Evolutionary conservation across 2,888 invertebrate genomes (phyloP).

Genomic region (Erebia palarica): DNA sequence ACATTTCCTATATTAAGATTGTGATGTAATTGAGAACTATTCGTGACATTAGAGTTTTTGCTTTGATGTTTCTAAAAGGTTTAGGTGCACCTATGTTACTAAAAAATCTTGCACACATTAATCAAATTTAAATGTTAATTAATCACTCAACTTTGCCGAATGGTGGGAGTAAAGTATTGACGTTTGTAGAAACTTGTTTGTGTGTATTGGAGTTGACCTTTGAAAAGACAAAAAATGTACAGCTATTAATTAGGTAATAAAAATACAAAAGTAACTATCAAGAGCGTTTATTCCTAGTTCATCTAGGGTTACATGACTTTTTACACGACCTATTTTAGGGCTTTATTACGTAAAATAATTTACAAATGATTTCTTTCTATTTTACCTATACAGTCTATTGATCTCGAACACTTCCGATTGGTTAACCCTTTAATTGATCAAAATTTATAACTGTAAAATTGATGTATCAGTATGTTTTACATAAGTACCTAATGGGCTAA

Average conservation of each 20-base stretch:
- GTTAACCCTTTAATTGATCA: too few relatives aligned
- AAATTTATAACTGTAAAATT: too few relatives aligned
- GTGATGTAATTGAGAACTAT: conserved; percentile 10
- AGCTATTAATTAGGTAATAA: background rate
- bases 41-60: conserved; percentile 17
- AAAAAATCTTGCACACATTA: conserved; percentile 14
- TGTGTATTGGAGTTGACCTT: conserved; percentile 16
- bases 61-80: conserved; percentile 9
- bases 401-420: too few relatives aligned
- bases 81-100: background rate
- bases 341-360: too few relatives aligned
- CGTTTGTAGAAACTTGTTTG: conserved; percentile 3
- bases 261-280: too few relatives aligned
- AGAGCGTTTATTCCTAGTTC: too few relatives aligned
- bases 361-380: too few relatives aligned
- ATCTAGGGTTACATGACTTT: too few relatives aligned
- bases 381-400: too few relatives aligned
- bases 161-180: conserved; percentile 19
- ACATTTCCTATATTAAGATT: background rate
- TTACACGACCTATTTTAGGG: too few relatives aligned
- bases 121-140: conserved; percentile 22
- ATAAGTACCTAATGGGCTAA: too few relatives aligned
- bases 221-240: conserved; percentile 1
- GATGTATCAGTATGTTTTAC: too few relatives aligned
- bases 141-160: conserved; percentile 16